Evolutionary conservation across 2,797 vertebrate genomes (phyloP).

Genomic region (Pseudomugil tenellus): DNA sequence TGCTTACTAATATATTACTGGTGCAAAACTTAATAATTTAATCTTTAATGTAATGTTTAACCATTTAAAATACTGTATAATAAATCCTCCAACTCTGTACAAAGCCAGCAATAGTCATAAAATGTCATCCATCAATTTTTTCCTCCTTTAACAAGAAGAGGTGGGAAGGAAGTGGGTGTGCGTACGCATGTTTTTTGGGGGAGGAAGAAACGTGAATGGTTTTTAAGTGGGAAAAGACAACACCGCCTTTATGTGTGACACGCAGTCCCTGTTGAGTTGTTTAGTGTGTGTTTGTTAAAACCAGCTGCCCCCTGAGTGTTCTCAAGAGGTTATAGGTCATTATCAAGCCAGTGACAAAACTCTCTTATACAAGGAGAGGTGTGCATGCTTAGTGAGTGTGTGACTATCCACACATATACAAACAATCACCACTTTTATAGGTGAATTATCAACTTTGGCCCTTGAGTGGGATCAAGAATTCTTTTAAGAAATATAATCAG

Average conservation of each 20-base stretch:
- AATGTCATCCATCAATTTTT: not conserved
- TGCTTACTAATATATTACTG: not conserved
- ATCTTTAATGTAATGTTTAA: not conserved
- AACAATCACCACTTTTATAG: conserved; percentile 10
- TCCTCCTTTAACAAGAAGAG: not conserved
- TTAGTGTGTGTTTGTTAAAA: conserved; percentile 79
- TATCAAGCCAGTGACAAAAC: conserved; percentile 73
- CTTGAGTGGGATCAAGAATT: not conserved
- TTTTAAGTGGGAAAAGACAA: conserved; percentile 64
- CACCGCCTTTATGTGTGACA: conserved; percentile 54
- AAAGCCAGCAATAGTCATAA: not conserved
- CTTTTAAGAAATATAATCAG: not conserved
- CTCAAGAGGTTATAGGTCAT: conserved; percentile 74
- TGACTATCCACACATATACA: conserved; percentile 55
- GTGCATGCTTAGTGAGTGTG: conserved; percentile 47
- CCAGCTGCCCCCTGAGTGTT: conserved; percentile 46
- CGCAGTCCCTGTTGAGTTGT: conserved; percentile 59
- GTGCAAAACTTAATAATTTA: not conserved
- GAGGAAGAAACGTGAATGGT: conserved; percentile 46
- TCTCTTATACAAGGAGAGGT: conserved; percentile 49
- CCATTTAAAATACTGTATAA: not conserved
- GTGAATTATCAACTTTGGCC: not conserved
- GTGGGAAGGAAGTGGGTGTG: conserved; percentile 8
- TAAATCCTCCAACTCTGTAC: not conserved
- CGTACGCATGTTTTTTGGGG: conserved; percentile 7